These are phyloP conservation scores for Halcyon badia DNA, from an alignment of 2,797 vertebrate species.

Conservation along the genomic window DNA sequence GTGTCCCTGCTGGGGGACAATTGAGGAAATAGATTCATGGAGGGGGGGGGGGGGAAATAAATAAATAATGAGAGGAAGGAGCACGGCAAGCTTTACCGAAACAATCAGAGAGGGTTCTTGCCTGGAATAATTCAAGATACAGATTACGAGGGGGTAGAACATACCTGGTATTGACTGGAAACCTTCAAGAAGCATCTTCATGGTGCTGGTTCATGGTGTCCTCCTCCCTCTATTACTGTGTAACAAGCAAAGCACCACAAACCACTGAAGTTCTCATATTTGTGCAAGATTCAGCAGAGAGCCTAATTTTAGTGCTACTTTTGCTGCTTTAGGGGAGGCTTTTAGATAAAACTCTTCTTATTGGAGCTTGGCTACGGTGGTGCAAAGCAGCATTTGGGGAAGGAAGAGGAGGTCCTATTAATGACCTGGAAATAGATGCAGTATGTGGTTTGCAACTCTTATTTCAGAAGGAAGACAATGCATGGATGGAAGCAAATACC, in stretches of 20 bases:
- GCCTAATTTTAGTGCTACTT: accelerated
- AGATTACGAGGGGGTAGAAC: background rate
- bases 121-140: background rate
- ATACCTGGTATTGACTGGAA: background rate
- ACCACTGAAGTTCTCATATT: background rate
- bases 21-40: background rate
- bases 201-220: accelerated
- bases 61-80: background rate
- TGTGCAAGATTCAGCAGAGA: background rate
- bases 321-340: accelerated
- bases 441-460: accelerated
- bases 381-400: accelerated
- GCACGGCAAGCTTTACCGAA: background rate
- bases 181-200: background rate
- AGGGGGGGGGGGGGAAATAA: background rate
- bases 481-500: background rate
- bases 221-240: background rate
- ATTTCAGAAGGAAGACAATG: background rate
- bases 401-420: background rate
- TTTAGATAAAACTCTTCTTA: background rate
- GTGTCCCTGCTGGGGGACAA: background rate
- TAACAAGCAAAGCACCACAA: background rate
- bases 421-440: background rate
- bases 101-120: background rate
- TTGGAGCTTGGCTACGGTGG: background rate